Conservation (phyloP, 2,888 invertebrate genomes). For the Idaea straminata region DNA sequence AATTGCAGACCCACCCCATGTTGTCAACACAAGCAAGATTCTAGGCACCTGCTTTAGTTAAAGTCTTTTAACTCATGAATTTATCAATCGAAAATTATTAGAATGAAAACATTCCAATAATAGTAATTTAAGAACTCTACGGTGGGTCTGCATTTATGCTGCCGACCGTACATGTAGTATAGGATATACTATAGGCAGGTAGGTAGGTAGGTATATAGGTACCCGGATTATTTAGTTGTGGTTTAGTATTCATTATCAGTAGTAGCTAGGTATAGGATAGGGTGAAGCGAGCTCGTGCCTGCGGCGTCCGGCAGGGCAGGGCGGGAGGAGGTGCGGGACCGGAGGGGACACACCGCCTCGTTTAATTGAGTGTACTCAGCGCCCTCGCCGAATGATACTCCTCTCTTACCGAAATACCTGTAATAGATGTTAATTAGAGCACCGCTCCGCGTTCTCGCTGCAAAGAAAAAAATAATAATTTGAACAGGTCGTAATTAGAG, state of each 20-base stretch:
- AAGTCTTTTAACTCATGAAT: too few species aligned
- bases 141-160: too few species aligned
- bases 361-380: constrained; percentile 79
- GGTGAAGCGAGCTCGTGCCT: not conserved
- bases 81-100: too few species aligned
- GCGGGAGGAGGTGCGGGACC: constrained; percentile 28
- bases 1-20: too few species aligned
- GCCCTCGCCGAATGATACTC: constrained; percentile 75
- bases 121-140: too few species aligned
- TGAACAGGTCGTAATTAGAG: constrained; percentile 79
- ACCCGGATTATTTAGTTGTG: constrained; percentile 10
- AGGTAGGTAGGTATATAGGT: too few species aligned
- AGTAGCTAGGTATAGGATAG: not conserved
- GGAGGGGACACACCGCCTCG: constrained; percentile 46
- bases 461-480: constrained; percentile 75
- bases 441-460: constrained; percentile 59
- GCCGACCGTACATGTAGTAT: too few species aligned
- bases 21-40: too few species aligned
- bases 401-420: constrained; percentile 74
- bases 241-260: constrained; percentile 2
- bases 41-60: too few species aligned
- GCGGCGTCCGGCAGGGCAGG: constrained; percentile 17
- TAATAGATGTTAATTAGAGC: constrained; percentile 79
- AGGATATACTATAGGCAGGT: too few species aligned
- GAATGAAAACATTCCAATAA: too few species aligned